Evolutionary conservation across 2,797 vertebrate species (phyloP).

Genomic region (Vireo griseus): DNA sequence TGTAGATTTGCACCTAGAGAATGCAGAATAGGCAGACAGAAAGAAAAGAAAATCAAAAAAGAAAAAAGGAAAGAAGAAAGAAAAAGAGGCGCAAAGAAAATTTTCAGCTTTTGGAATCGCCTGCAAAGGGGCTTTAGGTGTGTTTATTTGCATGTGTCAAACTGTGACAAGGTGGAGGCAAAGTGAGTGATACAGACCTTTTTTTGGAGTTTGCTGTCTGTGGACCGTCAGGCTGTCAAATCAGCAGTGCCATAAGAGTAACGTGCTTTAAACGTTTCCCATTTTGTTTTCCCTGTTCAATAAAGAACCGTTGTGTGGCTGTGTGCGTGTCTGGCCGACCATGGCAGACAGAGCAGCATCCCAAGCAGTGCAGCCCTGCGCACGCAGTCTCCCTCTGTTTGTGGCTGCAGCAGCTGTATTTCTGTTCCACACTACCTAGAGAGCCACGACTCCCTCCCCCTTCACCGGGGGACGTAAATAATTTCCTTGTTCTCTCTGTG

Average conservation of each 20-base stretch:
- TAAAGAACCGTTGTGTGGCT: background rate
- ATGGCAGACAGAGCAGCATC: background rate
- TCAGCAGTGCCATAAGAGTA: background rate
- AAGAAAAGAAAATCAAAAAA: background rate
- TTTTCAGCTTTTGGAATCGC: background rate
- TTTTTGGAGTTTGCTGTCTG: background rate
- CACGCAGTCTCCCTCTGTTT: background rate
- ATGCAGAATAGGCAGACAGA: background rate
- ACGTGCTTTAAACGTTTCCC: background rate
- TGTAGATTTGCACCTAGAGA: background rate
- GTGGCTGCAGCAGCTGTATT: conserved; percentile 13
- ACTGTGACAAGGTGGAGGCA: background rate
- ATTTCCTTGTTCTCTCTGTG: background rate
- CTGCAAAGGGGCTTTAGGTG: background rate
- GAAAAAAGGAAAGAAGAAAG: background rate
- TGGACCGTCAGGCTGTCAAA: background rate
- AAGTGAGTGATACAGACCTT: background rate
- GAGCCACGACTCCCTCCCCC: background rate
- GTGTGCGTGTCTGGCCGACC: background rate
- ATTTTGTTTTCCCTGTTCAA: background rate
- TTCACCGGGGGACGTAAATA: background rate
- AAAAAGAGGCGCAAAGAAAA: background rate
- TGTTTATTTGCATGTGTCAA: background rate
- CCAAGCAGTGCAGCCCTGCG: background rate
- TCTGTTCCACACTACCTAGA: background rate